Conservation (phyloP, 2,113 vertebrate genomes). For the Camelus bactrianus region DNA sequence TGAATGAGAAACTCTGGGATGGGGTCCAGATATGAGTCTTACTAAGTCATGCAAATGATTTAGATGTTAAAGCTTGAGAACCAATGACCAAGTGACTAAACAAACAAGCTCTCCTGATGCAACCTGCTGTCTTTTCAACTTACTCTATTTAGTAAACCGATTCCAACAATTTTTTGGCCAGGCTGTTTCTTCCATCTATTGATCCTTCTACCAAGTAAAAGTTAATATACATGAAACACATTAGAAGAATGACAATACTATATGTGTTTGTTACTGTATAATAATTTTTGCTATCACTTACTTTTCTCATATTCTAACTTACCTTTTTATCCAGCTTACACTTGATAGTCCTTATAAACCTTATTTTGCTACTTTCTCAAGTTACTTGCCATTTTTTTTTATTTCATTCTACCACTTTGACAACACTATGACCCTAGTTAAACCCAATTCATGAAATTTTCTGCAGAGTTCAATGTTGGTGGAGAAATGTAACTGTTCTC, state of each 20-base stretch:
- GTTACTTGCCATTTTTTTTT: background rate
- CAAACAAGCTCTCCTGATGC: background rate
- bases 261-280: background rate
- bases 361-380: background rate
- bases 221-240: background rate
- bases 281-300: background rate
- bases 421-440: background rate
- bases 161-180: background rate
- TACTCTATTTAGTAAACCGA: background rate
- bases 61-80: background rate
- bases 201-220: background rate
- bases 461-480: background rate
- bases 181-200: background rate
- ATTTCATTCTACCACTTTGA: background rate
- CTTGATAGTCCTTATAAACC: background rate
- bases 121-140: background rate
- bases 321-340: background rate
- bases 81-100: background rate
- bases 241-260: background rate
- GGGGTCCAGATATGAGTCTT: background rate
- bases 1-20: background rate
- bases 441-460: background rate
- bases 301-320: background rate
- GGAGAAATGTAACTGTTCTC: background rate
- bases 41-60: background rate